These are phyloP conservation scores for Acrossocheilus fasciatus DNA, from an alignment of 2,797 vertebrate genomes.

Conservation along the genomic window DNA sequence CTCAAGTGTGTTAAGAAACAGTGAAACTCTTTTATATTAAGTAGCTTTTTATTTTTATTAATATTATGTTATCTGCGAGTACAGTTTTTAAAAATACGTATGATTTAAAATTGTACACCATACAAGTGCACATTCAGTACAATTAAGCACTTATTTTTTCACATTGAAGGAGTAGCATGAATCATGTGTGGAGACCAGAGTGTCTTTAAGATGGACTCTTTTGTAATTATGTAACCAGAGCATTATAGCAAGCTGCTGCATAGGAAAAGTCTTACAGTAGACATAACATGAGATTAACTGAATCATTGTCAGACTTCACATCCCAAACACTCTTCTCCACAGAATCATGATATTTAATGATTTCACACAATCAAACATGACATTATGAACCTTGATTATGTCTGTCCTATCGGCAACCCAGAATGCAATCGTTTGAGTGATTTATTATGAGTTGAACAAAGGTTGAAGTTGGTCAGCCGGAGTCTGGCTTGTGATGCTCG, in stretches of 20 bases:
- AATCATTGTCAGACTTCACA: constrained; percentile 11
- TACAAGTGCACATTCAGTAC: too few relatives aligned
- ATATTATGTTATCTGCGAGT: too few relatives aligned
- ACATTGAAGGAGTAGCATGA: background rate
- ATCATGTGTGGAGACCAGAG: background rate
- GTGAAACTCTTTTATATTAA: too few relatives aligned
- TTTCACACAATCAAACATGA: constrained; percentile 12
- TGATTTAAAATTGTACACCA: background rate
- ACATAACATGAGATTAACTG: background rate
- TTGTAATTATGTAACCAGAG: background rate
- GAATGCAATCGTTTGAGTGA: constrained; percentile 23
- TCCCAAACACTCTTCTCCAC: background rate
- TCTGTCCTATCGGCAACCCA: constrained; percentile 12
- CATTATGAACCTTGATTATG: constrained; percentile 3
- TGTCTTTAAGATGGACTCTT: background rate
- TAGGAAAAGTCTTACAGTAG: background rate
- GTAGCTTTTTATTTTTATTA: background rate
- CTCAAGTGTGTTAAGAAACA: too few relatives aligned
- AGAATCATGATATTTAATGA: background rate
- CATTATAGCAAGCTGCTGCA: background rate
- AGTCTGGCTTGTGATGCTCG: constrained; percentile 26
- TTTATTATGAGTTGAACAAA: constrained; percentile 35
- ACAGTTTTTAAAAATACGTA: background rate
- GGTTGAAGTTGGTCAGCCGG: constrained; percentile 34
- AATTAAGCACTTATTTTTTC: background rate